Percentiles rank a stretch among this genome's conserved stretches.
phyloP scores from a whole-genome alignment of 1,140 invertebrate genomes.

The Delia radicum region DNA sequence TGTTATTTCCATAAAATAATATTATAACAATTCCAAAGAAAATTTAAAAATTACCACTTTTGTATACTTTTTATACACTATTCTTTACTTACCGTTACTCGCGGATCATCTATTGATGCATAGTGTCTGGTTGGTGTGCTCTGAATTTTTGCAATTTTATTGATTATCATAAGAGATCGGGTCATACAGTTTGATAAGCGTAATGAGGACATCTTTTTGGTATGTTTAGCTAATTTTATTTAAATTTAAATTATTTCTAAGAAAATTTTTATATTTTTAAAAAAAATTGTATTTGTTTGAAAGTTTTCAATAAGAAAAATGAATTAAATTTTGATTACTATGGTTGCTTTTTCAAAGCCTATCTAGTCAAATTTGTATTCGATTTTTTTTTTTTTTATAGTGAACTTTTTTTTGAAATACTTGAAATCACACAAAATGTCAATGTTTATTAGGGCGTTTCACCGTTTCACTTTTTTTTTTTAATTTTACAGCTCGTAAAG shows the following conservation, averaged over 20 bases:
- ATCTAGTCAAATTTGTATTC: conserved; percentile 1
- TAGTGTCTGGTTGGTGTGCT: neutral
- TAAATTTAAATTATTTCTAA: conserved; percentile 25
- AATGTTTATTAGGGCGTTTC: no score
- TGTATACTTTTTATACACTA: neutral
- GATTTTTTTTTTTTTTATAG: no score
- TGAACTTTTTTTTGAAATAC: no score
- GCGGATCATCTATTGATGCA: conserved; percentile 19
- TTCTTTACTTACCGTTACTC: conserved; percentile 24
- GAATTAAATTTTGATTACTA: conserved; percentile 14
- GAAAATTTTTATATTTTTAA: neutral
- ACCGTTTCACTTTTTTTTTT: no score
- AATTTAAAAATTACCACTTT: neutral
- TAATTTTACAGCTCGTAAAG: no score
- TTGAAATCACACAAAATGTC: no score
- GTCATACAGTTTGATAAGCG: conserved; percentile 21
- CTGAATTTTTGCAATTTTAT: conserved; percentile 15
- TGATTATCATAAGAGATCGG: conserved; percentile 17
- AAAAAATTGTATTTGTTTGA: conserved; percentile 27
- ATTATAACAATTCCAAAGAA: no score
- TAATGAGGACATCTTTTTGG: conserved; percentile 24
- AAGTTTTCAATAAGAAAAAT: no score
- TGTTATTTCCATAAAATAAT: neutral
- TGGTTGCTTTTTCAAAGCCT: conserved; percentile 26
- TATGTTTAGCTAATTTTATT: neutral